Base-by-base conservation (phyloP, 2,113 vertebrate species). In the Ammodytes dubius region DNA sequence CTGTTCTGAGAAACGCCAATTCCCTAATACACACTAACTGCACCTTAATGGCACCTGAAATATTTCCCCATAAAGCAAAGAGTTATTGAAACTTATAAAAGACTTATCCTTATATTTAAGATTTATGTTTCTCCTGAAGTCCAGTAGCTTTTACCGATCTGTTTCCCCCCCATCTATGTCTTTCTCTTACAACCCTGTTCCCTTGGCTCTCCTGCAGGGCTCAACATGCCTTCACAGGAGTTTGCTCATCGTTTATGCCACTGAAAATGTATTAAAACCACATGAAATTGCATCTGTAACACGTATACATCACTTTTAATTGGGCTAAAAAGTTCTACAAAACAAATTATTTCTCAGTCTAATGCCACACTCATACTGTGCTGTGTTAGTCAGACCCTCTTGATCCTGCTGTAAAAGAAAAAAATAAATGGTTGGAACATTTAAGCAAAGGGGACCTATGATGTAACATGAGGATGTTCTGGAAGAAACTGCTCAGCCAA, bases 231-330 rank as follows among this genome's bases (percentile, higher is more conserved):
- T 74, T 77, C 68, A 82, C 87, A 86, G 69, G 14, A 61, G 58
- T 42, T 42, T 15, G 65, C 70, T 78, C 50, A 85, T 85, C 82
- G 87, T 70, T 74, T 70, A 79, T 74, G 56, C 42, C 17, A 46
- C 54, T 84, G 79, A 68, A 88, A 78, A 74, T 66, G 70, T 42
- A 77, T 40, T 71, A 83, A 82, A 75, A 78, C 61, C 76, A 86
- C 17, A 58, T 65, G 17, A 81, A 76, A 74, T 67, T 57, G 73
- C 78, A 79, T 73, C 50, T 69, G 13, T 72, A 69, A 45, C 46
- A 58, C 76, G 42, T 50, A 66, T 70, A 80, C 79, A 84, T 84
- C 50, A 66, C 54, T 11, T 70, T 9, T 63, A 67, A 77, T 74
- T 52, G 53, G 49, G 72, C 65, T 47, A 52, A 53, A 53, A 73